Percentiles rank a stretch among this genome's conserved stretches.
These are phyloP conservation scores for Antidorcas marsupialis DNA, from an alignment of 2,113 vertebrate species.

Conservation along the genomic window DNA sequence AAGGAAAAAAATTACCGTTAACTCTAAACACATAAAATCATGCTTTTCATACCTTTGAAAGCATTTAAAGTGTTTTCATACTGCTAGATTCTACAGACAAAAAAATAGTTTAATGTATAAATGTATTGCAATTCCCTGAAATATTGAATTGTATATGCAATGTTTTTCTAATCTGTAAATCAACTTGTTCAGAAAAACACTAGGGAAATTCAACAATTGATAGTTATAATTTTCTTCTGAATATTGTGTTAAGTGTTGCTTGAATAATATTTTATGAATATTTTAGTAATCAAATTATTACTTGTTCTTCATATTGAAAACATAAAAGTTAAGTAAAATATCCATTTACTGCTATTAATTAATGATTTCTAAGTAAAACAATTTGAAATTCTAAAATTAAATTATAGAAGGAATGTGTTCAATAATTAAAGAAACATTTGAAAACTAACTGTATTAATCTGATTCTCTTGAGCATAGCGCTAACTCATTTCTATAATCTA, in stretches of 20 bases:
- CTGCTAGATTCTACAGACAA: not conserved
- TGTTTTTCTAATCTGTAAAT: not conserved
- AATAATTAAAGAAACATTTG: conserved; percentile 46
- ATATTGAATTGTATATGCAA: not conserved
- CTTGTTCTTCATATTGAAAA: conserved; percentile 45
- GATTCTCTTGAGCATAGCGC: not conserved
- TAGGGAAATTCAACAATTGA: not conserved
- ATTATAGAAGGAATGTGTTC: conserved; percentile 29
- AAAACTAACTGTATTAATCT: conserved; percentile 15
- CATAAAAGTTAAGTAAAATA: conserved; percentile 37
- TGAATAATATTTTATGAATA: conserved; percentile 28
- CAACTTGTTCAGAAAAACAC: not conserved
- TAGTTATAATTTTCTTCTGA: conserved; percentile 9
- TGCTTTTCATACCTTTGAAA: not conserved
- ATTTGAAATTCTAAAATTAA: conserved; percentile 57
- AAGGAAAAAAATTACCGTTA: not conserved
- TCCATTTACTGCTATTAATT: conserved; percentile 43
- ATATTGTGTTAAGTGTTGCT: not conserved
- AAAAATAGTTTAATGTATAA: conserved; percentile 6
- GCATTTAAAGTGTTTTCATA: not conserved
- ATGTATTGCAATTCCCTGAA: not conserved
- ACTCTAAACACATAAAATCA: not conserved
- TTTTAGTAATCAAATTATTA: conserved; percentile 42
- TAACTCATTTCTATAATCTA: not conserved
- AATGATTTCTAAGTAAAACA: conserved; percentile 43